Base-by-base conservation (phyloP, 2,797 vertebrate genomes). In the Sebastes steindachneri region DNA sequence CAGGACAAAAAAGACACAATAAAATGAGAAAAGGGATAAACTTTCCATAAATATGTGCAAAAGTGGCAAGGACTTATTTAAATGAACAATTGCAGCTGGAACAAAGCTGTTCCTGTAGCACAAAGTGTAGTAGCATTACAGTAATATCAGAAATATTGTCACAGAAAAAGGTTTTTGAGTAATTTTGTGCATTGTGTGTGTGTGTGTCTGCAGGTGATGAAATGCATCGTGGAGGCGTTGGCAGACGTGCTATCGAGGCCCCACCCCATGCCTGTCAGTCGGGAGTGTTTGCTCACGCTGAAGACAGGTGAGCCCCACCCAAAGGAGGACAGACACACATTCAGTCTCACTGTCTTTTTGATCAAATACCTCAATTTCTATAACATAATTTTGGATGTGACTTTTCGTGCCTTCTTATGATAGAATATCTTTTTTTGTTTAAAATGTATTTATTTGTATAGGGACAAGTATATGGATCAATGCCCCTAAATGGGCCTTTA, bases 161-260 rank as follows among this genome's bases (percentile, higher is more conserved):
- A 28, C 28, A 29, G 35, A 12, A 28, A 15, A 21, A 58, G 8
- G 14, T 29, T 80, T 3, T 2, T 19, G 9, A 11, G 14, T 9
- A 21, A 31, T 33, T 11, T 3, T 75, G 29, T 62, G 66, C 19
- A 1, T 41, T 74, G 3, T 86, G 37, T 88, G 12, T 60, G 2
- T 88, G 12, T 60, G 9, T 33, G 29, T 84, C 17, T 31, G 21
- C 92, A 99, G 98, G 97, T 99, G 90, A 97, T 98, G 96, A 97
- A 97, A 88, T 99, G 98, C 86, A 96, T 99, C 9, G 96, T 98
- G 29, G 98, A 99, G 91, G 97, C 97, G 48, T 95, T 99, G 89
- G 96, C 97, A 1, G 96, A 98, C 45, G 97, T 97, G 0, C 92
- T 99, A 15, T 97, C 97, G 0, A 97, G 96, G 84, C 97, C 98